phyloP scores from a whole-genome alignment of 2,113 vertebrate species.

The Rhinolophus ferrumequinum region DNA sequence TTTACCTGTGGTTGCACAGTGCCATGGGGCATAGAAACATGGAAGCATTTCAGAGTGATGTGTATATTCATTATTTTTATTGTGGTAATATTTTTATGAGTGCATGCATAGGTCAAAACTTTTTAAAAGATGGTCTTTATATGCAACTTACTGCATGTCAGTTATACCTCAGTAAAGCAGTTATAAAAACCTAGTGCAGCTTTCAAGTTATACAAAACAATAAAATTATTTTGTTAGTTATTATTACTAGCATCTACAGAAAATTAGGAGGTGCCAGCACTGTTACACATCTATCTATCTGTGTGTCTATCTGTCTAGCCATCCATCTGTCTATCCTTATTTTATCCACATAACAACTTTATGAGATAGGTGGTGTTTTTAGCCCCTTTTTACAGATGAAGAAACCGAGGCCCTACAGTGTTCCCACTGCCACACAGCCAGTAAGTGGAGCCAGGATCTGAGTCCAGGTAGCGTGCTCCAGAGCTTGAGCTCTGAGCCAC shows the following conservation, averaged over 20 bases:
- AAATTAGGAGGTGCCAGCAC: not conserved
- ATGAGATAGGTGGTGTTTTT: not conserved
- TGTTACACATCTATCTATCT: not conserved
- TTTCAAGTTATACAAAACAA: not conserved
- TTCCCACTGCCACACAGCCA: not conserved
- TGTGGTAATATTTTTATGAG: not conserved
- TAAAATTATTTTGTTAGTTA: not conserved
- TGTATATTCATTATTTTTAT: not conserved
- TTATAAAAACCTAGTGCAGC: not conserved
- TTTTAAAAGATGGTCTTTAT: not conserved
- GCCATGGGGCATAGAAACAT: accelerated
- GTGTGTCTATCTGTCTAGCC: not conserved
- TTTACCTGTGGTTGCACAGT: not conserved
- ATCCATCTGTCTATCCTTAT: not conserved
- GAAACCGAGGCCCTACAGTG: not conserved
- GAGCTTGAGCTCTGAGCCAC: not conserved
- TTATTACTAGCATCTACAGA: not conserved
- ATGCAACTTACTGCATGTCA: not conserved
- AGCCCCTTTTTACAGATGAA: not conserved
- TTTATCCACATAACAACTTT: not conserved
- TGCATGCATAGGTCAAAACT: not conserved
- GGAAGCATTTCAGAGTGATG: not conserved
- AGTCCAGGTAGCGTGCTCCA: not conserved
- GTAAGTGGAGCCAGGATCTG: not conserved
- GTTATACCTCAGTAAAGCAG: not conserved